Evolutionary conservation across 2,113 vertebrate species (phyloP), one percentile per base, ranked within the genome.

Genomic region (Oryzias javanicus): DNA sequence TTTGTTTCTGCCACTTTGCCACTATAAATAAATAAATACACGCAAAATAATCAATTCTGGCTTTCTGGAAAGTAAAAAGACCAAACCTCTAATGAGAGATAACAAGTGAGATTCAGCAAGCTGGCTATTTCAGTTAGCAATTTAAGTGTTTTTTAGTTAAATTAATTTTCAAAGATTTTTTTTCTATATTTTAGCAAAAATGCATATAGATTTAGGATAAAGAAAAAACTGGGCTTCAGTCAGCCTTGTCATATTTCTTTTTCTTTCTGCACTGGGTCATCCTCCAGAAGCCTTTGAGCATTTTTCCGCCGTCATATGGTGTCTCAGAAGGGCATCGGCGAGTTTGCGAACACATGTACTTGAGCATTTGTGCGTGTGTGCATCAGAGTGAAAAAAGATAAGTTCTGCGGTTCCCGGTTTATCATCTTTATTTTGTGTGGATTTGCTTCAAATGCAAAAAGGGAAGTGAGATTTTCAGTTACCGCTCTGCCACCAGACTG

Each of bases 251-350:
- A 35, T 10, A 35, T 35, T 35, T 35, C 8, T 35, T 35, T 3
- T 35, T 35, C 35, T 64, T 71, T 79, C 69, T 66, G 76, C 62
- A 71, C 58, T 68, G 48, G 53, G 46, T 72, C 67, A 60, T 60
- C 59, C 55, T 58, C 74, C 53, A 80, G 55, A 77, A 68, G 64
- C 69, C 83, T 82, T 48, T 68, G 15, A 81, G 83, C 65, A 42
- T 79, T 79, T 82, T 86, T 74, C 78, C 76, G 1, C 10, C 3
- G 80, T 86, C 88, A 86, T 84, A 88, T 83, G 84, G 76, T 19
- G 52, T 60, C 64, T 69, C 51, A 72, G 60, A 77, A 50, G 58
- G 60, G 44, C 61, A 63, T 65, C 59, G 49, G 57, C 18, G 22
- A 10, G 22, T 16, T 12, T 19, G 53, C 25, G 25, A 27, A 27